Conservation (phyloP, 2,113 vertebrate species). For the Cryptomyrus ogoouensis region DNA sequence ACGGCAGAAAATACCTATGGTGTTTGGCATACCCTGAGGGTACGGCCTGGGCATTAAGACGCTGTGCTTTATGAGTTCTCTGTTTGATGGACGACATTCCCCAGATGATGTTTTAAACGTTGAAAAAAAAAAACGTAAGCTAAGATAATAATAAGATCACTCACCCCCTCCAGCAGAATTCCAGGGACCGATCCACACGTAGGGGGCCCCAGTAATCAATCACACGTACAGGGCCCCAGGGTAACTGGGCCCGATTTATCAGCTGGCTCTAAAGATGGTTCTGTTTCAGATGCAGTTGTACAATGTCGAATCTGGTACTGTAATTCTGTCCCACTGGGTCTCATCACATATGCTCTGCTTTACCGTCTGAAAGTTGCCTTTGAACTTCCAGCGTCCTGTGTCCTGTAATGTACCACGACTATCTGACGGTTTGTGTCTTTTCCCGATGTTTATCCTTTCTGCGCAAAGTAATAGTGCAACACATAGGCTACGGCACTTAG, state of each 20-base stretch:
- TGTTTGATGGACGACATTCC: not conserved
- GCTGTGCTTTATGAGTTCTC: not conserved
- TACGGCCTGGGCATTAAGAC: not conserved
- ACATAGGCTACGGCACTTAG: not conserved
- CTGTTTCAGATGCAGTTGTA: not conserved
- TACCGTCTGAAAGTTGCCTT: not conserved
- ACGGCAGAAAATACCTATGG: not conserved
- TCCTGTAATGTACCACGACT: too few species aligned
- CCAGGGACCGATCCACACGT: not conserved
- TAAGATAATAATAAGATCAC: not conserved
- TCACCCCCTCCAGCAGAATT: not conserved
- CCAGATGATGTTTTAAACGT: slow-evolving; percentile 19
- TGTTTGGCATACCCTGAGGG: not conserved
- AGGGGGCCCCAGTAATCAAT: not conserved
- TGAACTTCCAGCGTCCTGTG: not conserved
- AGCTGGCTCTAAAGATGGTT: not conserved
- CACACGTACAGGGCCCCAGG: not conserved
- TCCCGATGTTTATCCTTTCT: not conserved
- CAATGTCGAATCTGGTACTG: not conserved
- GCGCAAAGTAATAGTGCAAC: not conserved
- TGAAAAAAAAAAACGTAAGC: not conserved
- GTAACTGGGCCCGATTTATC: not conserved
- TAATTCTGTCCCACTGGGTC: slow-evolving; percentile 6
- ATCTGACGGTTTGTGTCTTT: not conserved
- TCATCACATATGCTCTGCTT: not conserved